A percentile compares a stretch with the other conserved stretches of the same genome.
Evolutionary conservation across 2,113 vertebrate species (phyloP).

Genomic region (Desmodus rotundus): DNA sequence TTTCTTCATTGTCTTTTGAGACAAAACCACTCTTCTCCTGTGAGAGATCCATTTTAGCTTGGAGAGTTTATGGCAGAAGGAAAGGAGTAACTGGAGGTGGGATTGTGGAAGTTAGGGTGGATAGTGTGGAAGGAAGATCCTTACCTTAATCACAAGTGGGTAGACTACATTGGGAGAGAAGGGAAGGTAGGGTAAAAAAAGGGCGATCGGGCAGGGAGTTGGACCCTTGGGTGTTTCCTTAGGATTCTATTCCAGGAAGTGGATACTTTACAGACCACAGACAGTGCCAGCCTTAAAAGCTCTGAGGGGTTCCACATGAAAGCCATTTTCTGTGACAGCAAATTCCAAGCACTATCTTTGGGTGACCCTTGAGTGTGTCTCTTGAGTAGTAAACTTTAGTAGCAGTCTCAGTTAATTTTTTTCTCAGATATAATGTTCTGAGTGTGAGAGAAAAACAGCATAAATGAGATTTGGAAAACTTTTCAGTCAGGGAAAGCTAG

Average conservation of each 20-base stretch:
- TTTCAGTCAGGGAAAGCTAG: not conserved
- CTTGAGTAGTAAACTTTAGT: constrained; percentile 32
- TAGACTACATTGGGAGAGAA: not conserved
- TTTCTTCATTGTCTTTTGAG: not conserved
- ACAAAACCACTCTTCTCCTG: not conserved
- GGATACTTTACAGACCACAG: not conserved
- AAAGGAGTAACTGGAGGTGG: not conserved
- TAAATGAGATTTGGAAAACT: not conserved
- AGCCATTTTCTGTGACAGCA: constrained; percentile 31
- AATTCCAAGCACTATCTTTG: constrained; percentile 14
- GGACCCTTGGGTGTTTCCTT: not conserved
- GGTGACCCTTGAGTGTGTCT: constrained; percentile 5
- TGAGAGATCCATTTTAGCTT: not conserved
- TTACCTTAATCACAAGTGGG: not conserved
- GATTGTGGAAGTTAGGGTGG: not conserved
- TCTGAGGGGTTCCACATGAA: constrained; percentile 37
- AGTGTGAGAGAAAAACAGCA: not conserved
- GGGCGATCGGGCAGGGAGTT: not conserved
- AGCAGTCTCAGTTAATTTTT: constrained; percentile 4
- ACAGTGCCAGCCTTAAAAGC: not conserved
- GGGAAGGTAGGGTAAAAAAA: not conserved
- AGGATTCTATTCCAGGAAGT: not conserved
- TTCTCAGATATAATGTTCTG: not conserved
- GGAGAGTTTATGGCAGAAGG: not conserved
- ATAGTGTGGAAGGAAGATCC: not conserved